Conservation (phyloP, 2,113 vertebrate genomes). For the Platysternon megacephalum region DNA sequence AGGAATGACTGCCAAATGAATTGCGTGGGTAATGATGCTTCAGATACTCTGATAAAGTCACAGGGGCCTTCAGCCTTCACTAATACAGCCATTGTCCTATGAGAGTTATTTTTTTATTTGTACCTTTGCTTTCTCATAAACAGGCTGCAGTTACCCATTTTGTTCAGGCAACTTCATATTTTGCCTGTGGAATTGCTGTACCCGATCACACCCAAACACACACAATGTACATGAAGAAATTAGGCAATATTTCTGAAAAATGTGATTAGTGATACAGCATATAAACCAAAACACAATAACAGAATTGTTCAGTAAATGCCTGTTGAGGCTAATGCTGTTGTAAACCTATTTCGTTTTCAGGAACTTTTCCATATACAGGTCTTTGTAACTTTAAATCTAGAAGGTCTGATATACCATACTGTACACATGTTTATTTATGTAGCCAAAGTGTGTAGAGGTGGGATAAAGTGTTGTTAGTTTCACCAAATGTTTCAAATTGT, state of each 20-base stretch:
- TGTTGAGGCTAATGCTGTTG: background rate
- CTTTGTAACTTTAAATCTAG: slow-evolving; percentile 1
- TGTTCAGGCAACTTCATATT: slow-evolving; percentile 28
- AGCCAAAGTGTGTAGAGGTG: background rate
- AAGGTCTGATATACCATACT: slow-evolving; percentile 2
- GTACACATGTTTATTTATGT: slow-evolving; percentile 49
- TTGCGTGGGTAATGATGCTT: background rate
- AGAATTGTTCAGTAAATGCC: background rate
- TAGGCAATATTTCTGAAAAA: background rate
- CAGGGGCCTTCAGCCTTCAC: background rate
- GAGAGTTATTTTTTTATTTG: slow-evolving; percentile 33
- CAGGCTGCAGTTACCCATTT: slow-evolving; percentile 41
- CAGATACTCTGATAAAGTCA: background rate
- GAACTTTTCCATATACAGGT: background rate
- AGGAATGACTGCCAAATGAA: background rate
- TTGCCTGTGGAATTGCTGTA: slow-evolving; percentile 29
- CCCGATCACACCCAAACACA: slow-evolving; percentile 29
- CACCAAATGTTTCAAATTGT: slow-evolving; percentile 38
- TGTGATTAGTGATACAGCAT: background rate
- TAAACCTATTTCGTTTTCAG: background rate
- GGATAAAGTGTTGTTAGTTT: slow-evolving; percentile 28
- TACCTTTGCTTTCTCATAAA: slow-evolving; percentile 49
- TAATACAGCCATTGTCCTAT: accelerated
- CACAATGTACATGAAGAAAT: background rate
- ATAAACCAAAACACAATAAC: background rate